Evolutionary conservation across 2,797 vertebrate genomes (phyloP).

Genomic region (Morelia viridis): DNA sequence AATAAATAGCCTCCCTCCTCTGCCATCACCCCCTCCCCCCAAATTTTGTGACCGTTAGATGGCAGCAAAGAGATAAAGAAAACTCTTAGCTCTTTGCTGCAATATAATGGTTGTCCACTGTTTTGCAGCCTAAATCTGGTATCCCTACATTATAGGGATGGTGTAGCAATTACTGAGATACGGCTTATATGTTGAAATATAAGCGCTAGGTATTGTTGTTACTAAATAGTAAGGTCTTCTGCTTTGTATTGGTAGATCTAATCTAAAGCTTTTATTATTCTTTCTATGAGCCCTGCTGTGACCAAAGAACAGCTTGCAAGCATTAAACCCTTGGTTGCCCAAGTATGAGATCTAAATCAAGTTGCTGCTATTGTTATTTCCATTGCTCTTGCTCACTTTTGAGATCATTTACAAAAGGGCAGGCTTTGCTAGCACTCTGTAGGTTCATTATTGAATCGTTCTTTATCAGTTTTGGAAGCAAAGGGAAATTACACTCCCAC

Average conservation of each 20-base stretch:
- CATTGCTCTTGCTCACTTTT: not conserved
- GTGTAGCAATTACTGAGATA: not conserved
- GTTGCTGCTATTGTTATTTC: not conserved
- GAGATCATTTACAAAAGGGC: not conserved
- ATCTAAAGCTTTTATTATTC: constrained; percentile 6
- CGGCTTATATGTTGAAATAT: not conserved
- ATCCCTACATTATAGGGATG: not conserved
- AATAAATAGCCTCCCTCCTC: not conserved
- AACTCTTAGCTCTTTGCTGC: not conserved
- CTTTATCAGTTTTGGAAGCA: constrained; percentile 44
- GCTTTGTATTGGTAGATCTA: not conserved
- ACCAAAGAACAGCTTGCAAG: not conserved
- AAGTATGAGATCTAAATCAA: constrained; percentile 4
- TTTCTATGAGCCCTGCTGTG: not conserved
- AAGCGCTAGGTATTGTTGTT: not conserved
- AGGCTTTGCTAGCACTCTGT: not conserved
- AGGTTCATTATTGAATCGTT: constrained; percentile 11
- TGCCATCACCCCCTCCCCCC: not conserved
- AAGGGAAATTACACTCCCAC: constrained; percentile 29
- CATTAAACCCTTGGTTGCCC: not conserved
- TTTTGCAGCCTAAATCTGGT: not conserved
- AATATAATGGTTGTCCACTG: not conserved
- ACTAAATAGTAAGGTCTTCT: not conserved
- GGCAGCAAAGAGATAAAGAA: not conserved
- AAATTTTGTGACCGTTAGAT: not conserved